Conservation (phyloP, 2,888 invertebrate genomes). For the Noctua janthina region DNA sequence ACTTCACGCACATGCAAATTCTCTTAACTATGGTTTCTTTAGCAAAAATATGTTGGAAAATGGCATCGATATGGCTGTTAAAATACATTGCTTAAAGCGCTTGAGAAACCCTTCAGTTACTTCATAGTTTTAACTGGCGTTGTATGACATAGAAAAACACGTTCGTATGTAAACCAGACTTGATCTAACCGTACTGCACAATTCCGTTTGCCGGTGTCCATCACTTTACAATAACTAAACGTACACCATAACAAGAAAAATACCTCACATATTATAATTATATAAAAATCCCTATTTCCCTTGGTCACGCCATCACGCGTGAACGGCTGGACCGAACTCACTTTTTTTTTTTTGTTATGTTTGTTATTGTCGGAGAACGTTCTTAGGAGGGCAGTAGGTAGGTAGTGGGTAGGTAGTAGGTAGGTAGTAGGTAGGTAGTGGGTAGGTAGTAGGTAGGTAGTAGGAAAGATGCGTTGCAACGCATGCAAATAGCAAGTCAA, state of each 20-base stretch:
- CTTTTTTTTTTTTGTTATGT: too few species aligned
- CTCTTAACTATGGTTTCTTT: constrained; percentile 54
- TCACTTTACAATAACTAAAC: constrained; percentile 40
- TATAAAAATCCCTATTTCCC: too few species aligned
- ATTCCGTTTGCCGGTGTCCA: constrained; percentile 19
- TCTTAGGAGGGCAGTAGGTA: too few species aligned
- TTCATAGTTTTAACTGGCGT: background rate
- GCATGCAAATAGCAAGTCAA: too few species aligned
- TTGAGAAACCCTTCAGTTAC: constrained; percentile 32
- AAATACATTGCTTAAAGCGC: constrained; percentile 30
- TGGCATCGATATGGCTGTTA: constrained; percentile 33
- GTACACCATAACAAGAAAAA: constrained; percentile 46
- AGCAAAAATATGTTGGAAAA: constrained; percentile 40
- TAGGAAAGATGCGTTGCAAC: too few species aligned
- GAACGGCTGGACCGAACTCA: too few species aligned
- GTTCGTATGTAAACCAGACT: constrained; percentile 42
- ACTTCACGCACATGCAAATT: constrained; percentile 58
- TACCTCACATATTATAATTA: constrained; percentile 36
- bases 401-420: too few species aligned
- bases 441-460: too few species aligned
- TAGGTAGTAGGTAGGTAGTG: too few species aligned
- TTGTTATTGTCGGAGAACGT: too few species aligned
- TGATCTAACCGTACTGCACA: constrained; percentile 43
- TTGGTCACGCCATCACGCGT: too few species aligned
- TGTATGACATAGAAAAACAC: constrained; percentile 41